Base-by-base conservation (phyloP, 2,797 vertebrate species). In the Paguma larvata region DNA sequence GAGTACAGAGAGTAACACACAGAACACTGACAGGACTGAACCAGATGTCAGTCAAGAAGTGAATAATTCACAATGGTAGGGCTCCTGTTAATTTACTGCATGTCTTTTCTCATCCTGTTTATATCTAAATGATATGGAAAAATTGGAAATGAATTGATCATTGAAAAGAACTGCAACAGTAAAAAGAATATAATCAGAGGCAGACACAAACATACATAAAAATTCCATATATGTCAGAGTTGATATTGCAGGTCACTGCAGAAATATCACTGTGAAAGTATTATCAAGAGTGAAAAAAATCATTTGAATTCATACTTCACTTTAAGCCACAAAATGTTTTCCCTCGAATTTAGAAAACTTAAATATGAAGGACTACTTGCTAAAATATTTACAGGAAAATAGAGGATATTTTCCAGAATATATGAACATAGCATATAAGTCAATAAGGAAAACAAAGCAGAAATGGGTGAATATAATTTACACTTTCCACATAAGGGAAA, bases 351-450 rank as follows among this genome's bases (percentile, higher is more conserved):
- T 67, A 72, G 4, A 85, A 95, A 80, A 46, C 14, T 77, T 86
- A 93, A 11, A 38, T 85, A 56, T 77, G 25, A 96, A 65, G 62
- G n/a, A 2, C 7, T 10, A 80, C 12, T 97, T 85, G 8, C 46
- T 62, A 78, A 86, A 86, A 79, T 84, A 94, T 88, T 84, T 93
- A 46, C 0, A 80, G 21, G 25, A 84, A 96, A 77, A 77, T 56
- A 56, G 5, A 62, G 3, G 3, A n/a, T 78, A 78, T 89, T 92
- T 89, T 93, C 30, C 51, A 80, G 56, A 94, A 72, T 63, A 78
- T 46, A 15, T 67, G 46, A 90, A n/a, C 38, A 30, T 30, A 70
- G 34, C 62, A 41, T 72, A 56, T 6, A 67, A 93, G 72, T 56
- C 32, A 63, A 13, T 63, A 88, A 93, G 44, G 12, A 79, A 92